These are phyloP conservation scores for Lasioglossum leucozonium DNA, from an alignment of 2,888 invertebrate species.

Conservation along the genomic window DNA sequence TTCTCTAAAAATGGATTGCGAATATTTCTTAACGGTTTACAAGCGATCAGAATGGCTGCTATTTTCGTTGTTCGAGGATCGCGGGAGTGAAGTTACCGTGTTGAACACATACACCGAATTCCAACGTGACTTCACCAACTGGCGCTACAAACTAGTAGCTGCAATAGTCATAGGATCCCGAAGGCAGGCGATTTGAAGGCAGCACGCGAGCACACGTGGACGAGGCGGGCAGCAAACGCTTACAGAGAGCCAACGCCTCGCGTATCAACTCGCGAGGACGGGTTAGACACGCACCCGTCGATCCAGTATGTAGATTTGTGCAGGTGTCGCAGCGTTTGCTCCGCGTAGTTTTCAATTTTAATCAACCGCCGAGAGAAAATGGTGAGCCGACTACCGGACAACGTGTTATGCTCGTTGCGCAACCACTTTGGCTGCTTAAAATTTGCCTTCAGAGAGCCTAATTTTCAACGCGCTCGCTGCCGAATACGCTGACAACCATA, in stretches of 20 bases:
- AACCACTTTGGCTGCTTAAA: neutral
- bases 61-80: neutral
- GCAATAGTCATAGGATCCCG: slow-evolving; percentile 22
- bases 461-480: neutral
- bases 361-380: slow-evolving; percentile 51
- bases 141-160: slow-evolving; percentile 1
- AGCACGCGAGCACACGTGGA: slow-evolving; percentile 44
- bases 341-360: slow-evolving; percentile 76
- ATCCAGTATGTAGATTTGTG: slow-evolving; percentile 79
- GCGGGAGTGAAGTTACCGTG: neutral
- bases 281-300: slow-evolving; percentile 71
- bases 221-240: slow-evolving; percentile 15
- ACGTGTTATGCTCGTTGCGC: neutral
- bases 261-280: slow-evolving; percentile 51
- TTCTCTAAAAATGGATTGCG: neutral
- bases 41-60: neutral
- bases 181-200: slow-evolving; percentile 57
- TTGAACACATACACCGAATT: neutral
- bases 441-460: no score
- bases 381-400: slow-evolving; percentile 17
- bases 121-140: neutral
- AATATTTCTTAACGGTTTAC: neutral
- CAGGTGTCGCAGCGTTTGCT: slow-evolving; percentile 75
- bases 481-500: neutral
- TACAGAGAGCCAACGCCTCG: slow-evolving; percentile 45